Base-by-base conservation (phyloP, 2,888 invertebrate genomes). In the Ophion costatus region DNA sequence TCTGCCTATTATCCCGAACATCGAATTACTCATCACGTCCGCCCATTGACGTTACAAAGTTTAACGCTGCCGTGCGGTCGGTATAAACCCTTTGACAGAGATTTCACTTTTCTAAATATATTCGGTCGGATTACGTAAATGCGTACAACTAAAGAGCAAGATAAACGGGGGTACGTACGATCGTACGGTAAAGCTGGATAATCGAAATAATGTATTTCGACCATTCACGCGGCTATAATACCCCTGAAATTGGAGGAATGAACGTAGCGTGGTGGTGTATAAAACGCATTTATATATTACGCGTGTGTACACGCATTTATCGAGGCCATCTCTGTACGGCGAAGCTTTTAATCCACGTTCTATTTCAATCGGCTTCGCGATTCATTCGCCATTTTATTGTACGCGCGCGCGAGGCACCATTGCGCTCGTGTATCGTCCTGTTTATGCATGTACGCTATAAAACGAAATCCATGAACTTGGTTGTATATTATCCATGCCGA, bases 261-360 rank as follows among this genome's bases (percentile, higher is more conserved):
- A 75, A 79, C 17, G 57, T 70, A 51, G 64, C 63, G 63, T 38
- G n/a, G 17, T 45, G 56, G 42, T 63, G 29, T 29, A 75, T 45
- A 59, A 56, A 73, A 59, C 33, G 69, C 24, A 77, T 33, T 57
- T 67, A 77, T 59, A 22, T 24, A 66, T 42, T 9, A 57, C 24
- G 33, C 20, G 20, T 10, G 45, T 57, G 57, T 69, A 56, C 63
- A n/a, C 17, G 56, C 74, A 22, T 70, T 70, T 70, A 75, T 75
- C 69, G 57, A 45, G 42, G 66, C 69, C 79, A 38, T 24, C 42
- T 67, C 61, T 42, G 57, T 61, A 56, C 11, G 10, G 67, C 51
- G 75, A 59, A 67, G 79, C 71, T 82, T 85, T 82, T 85, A 85
- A 85, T 82, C 76, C 71, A 82, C 79, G 79, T 82, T 82, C 79